Percentiles rank a stretch among this genome's conserved stretches.
phyloP scores from a whole-genome alignment of 2,888 invertebrate species.

The Drosophila mimetica region DNA sequence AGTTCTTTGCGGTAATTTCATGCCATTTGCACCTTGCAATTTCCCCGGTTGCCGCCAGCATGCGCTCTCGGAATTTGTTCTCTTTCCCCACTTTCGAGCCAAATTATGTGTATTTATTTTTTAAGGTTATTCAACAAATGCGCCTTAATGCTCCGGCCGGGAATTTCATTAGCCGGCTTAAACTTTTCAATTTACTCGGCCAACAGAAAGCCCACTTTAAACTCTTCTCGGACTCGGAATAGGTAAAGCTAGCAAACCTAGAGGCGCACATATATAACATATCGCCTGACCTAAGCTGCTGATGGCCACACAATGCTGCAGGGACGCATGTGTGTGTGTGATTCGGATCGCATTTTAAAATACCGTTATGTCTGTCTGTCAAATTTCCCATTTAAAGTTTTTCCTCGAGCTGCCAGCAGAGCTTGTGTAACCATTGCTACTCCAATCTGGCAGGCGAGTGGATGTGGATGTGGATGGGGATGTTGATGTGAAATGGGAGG shows the following conservation, averaged over 20 bases:
- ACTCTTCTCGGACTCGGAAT: slow-evolving; percentile 8
- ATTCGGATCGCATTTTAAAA: slow-evolving; percentile 70
- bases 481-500: slow-evolving; percentile 7
- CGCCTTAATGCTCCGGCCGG: slow-evolving; percentile 1
- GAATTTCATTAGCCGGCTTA: slow-evolving; percentile 38
- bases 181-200: slow-evolving; percentile 72
- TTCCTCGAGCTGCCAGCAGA: slow-evolving; percentile 39
- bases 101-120: slow-evolving; percentile 44
- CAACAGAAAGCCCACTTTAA: slow-evolving; percentile 10
- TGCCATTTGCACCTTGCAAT: slow-evolving; percentile 77
- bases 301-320: slow-evolving; percentile 33
- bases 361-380: slow-evolving; percentile 74
- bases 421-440: slow-evolving; percentile 26
- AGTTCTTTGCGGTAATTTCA: slow-evolving; percentile 62
- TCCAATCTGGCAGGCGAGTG: slow-evolving; percentile 21
- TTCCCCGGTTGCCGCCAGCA: slow-evolving; percentile 17
- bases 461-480: slow-evolving; percentile 5
- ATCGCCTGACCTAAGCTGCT: slow-evolving; percentile 14
- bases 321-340: slow-evolving; percentile 31
- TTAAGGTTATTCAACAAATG: slow-evolving; percentile 35
- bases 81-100: background rate
- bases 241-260: background rate
- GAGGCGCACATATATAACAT: slow-evolving; percentile 22
- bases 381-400: slow-evolving; percentile 81
- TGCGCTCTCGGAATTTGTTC: slow-evolving; percentile 26